Percentiles rank a stretch among this genome's conserved stretches.
Conservation (phyloP, 2,888 invertebrate species). For the Phalangium opilio region DNA sequence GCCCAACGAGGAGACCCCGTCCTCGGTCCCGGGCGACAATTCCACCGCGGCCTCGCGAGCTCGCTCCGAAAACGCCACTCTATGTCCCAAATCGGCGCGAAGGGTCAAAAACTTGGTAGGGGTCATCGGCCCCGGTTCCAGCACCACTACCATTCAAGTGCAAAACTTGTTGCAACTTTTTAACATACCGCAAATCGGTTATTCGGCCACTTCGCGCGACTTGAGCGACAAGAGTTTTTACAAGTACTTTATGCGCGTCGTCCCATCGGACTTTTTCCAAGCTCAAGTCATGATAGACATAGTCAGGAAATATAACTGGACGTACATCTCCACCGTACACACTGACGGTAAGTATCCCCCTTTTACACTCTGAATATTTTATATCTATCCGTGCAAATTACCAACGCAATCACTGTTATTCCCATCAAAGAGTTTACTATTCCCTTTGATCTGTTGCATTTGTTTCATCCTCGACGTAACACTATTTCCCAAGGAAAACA, state of each 20-base stretch:
- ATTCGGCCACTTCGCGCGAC: conserved; percentile 59
- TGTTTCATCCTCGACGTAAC: too few relatives aligned
- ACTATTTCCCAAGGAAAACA: too few relatives aligned
- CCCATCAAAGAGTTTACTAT: too few relatives aligned
- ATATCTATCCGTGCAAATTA: too few relatives aligned
- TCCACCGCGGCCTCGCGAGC: not conserved
- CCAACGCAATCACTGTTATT: too few relatives aligned
- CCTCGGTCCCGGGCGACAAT: conserved; percentile 3
- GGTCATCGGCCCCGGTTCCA: conserved; percentile 57
- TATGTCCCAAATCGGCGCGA: conserved; percentile 19
- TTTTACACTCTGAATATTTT: too few relatives aligned
- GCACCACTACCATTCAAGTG: conserved; percentile 49
- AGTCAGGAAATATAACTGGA: conserved; percentile 54
- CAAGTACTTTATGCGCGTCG: conserved; percentile 59
- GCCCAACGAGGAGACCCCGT: conserved; percentile 16
- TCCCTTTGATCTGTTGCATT: too few relatives aligned
- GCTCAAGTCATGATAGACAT: conserved; percentile 55
- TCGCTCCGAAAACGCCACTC: conserved; percentile 2
- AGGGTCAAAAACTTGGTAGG: conserved; percentile 39
- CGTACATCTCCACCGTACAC: conserved; percentile 57
- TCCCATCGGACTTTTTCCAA: conserved; percentile 61
- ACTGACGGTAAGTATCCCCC: conserved; percentile 57
- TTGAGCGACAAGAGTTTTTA: conserved; percentile 57
- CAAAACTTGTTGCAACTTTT: conserved; percentile 59
- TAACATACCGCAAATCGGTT: conserved; percentile 50